Percentiles rank a stretch among this genome's conserved stretches.
These are phyloP conservation scores for Abrostola triplasia DNA, from an alignment of 2,888 invertebrate species.

Conservation along the genomic window DNA sequence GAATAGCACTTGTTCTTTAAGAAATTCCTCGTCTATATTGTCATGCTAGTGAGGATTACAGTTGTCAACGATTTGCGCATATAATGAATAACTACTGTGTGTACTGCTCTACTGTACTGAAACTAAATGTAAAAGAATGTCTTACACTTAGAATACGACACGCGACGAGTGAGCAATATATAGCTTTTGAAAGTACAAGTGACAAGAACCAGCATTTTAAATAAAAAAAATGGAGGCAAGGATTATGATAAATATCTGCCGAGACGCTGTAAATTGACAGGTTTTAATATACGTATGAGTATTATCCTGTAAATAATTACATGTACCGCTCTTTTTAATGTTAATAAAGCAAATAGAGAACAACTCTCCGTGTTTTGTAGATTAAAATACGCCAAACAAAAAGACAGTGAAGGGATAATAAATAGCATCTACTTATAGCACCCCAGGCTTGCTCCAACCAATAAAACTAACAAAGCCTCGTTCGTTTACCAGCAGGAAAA, in stretches of 20 bases:
- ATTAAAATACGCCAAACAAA: slow-evolving; percentile 24
- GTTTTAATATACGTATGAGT: slow-evolving; percentile 8
- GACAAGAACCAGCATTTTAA: slow-evolving; percentile 18
- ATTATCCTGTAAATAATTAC: slow-evolving; percentile 19
- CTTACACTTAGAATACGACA: slow-evolving; percentile 13
- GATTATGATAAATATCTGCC: slow-evolving; percentile 29
- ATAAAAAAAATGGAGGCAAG: slow-evolving; percentile 28
- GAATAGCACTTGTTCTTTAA: neutral
- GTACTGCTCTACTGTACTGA: slow-evolving; percentile 24
- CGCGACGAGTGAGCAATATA: slow-evolving; percentile 29
- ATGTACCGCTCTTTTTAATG: slow-evolving; percentile 18
- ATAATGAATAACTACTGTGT: slow-evolving; percentile 7
- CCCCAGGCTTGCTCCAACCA: slow-evolving; percentile 21
- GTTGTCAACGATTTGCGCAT: neutral
- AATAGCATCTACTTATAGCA: slow-evolving; percentile 26
- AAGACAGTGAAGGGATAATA: slow-evolving; percentile 27
- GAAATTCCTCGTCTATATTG: neutral
- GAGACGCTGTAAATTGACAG: slow-evolving; percentile 3
- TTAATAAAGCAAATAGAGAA: slow-evolving; percentile 16
- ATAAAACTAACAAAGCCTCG: slow-evolving; percentile 28
- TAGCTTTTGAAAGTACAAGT: slow-evolving; percentile 38
- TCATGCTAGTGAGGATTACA: neutral
- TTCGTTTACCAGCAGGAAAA: slow-evolving; percentile 44
- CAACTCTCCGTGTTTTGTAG: slow-evolving; percentile 12
- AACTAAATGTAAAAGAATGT: slow-evolving; percentile 18